Evolutionary conservation across 23 tunicate species (phyloP), one percentile per base, ranked within the genome.

Genomic region (Halocynthia roretzi): DNA sequence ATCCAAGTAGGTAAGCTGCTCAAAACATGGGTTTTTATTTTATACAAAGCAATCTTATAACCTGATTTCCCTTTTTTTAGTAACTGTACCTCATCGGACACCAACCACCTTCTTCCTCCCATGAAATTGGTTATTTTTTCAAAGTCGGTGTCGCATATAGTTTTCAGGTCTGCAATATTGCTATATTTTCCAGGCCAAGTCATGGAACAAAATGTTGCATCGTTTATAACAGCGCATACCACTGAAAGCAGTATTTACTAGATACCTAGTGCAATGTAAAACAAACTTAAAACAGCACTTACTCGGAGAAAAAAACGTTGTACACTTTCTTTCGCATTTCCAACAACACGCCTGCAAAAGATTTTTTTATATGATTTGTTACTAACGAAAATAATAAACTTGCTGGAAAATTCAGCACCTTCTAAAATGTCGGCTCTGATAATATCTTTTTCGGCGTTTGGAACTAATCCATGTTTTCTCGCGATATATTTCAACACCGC

Each of bases 1-100:
- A 56, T 74, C 78, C 58, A 74, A n/a, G 56, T 74, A 74, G 64
- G 78, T 74, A 62, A 74, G 31, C 78, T 74, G 64, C 17, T 54
- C 55, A 54, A 54, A 71, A 22, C 21, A 67, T 20, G 40, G 21
- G 71, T 15, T 17, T 40, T 2, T 11, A 67, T n/a, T 60, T n/a
- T 60, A 60, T n/a, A n/a, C 64, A 60, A n/a, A 15, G 64, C 2
- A 18, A 60, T 17, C n/a, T 60, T 60, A 18, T 15, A 60, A 60
- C 2, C 64, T n/a, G 64, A 60, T 60, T 1, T 31, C 44, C 44
- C 44, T 31, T 31, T 31, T 31, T 31, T 31, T 31, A 31, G 44
- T 31, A 31, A 67, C 71, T 20, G n/a, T 74, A 74, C 78, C 64
- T 74, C 21, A 10, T 74, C 63, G 6, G 22, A 54, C 8, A 74